A percentile compares a stretch with the other conserved stretches of the same genome.
phyloP scores from a whole-genome alignment of 2,113 vertebrate genomes.

The Megalops atlanticus region DNA sequence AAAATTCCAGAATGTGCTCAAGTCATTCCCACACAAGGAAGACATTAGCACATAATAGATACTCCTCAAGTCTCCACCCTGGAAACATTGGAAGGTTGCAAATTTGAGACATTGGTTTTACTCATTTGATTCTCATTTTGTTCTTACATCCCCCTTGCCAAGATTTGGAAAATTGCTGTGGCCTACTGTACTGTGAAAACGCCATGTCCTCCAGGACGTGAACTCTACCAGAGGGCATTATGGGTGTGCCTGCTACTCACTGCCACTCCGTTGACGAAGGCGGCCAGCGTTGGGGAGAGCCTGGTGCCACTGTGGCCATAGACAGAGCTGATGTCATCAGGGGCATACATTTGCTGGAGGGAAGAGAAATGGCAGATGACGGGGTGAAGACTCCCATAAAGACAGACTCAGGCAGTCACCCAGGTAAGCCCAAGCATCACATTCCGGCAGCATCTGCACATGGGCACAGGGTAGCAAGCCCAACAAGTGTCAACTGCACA shows the following conservation, averaged over 20 bases:
- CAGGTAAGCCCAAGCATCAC: too few relatives aligned
- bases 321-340: conserved; percentile 74
- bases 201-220: too few relatives aligned
- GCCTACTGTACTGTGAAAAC: too few relatives aligned
- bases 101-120: not conserved
- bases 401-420: not conserved
- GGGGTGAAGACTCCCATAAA: conserved; percentile 17
- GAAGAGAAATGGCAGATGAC: conserved; percentile 25
- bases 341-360: conserved; percentile 74
- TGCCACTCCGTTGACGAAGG: conserved; percentile 84
- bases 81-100: not conserved
- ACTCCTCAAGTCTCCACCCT: not conserved
- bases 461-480: not conserved
- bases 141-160: too few relatives aligned
- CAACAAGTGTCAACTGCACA: not conserved
- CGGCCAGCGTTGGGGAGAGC: conserved; percentile 79
- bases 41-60: not conserved
- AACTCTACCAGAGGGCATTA: not conserved
- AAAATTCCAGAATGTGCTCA: not conserved
- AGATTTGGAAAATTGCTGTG: too few relatives aligned
- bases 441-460: too few relatives aligned
- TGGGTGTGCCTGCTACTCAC: conserved; percentile 63
- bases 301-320: conserved; percentile 72
- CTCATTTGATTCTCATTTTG: not conserved
- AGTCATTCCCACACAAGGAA: not conserved